Evolutionary conservation across 2,113 vertebrate species (phyloP).

Genomic region (Oxyruncus cristatus): DNA sequence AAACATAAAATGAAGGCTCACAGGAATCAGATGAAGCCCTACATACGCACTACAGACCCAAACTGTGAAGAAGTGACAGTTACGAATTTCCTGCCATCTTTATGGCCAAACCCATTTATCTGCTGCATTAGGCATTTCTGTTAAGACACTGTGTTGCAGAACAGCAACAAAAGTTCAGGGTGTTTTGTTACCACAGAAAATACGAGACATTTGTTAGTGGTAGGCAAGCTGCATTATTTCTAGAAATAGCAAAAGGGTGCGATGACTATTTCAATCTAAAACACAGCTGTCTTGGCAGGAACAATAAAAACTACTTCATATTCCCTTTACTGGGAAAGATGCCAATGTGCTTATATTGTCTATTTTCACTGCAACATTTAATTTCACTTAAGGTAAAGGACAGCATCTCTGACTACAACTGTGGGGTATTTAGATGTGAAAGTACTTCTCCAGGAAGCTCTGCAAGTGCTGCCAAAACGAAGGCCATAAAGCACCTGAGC

Average conservation of each 20-base stretch:
- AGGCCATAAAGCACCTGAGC: slow-evolving; percentile 53
- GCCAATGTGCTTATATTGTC: slow-evolving; percentile 23
- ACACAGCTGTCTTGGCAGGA: slow-evolving; percentile 25
- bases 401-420: slow-evolving; percentile 17
- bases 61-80: neutral
- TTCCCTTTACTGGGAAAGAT: slow-evolving; percentile 35
- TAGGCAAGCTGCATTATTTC: slow-evolving; percentile 49
- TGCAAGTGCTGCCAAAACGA: slow-evolving; percentile 58
- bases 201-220: neutral
- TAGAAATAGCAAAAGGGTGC: slow-evolving; percentile 45
- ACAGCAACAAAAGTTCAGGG: neutral
- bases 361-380: slow-evolving; percentile 39
- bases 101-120: neutral
- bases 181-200: slow-evolving; percentile 23
- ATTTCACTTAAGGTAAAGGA: slow-evolving; percentile 64
- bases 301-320: slow-evolving; percentile 41
- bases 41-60: neutral
- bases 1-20: neutral
- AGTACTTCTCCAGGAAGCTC: slow-evolving; percentile 49
- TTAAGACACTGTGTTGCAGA: neutral
- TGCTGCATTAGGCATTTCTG: neutral
- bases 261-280: slow-evolving; percentile 36
- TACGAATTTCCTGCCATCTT: neutral
- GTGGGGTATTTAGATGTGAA: slow-evolving; percentile 49
- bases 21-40: neutral